Base-by-base conservation (phyloP, 2,888 invertebrate genomes). In the Hirtodrosophila duncani region DNA sequence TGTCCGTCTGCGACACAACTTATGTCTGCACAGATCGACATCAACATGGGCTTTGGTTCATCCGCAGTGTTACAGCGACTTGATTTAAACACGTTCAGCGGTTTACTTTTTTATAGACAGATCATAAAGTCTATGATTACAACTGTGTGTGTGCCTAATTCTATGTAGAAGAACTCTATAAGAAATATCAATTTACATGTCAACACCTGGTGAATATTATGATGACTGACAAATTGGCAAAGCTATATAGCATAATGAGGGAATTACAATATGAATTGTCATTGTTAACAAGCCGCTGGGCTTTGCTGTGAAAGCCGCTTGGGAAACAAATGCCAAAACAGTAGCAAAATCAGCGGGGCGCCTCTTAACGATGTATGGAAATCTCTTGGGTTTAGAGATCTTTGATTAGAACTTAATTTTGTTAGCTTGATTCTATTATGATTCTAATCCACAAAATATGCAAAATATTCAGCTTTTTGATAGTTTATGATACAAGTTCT, bases 181-280 rank as follows among this genome's bases (percentile, higher is more conserved):
- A n/a, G n/a, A 65, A 52, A 61, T 68, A 63, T 77, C 63, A 66
- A 80, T 80, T 71, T 71, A 66, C 80, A 71, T 79, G 60, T 75
- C 61, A 57, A 68, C 80, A 79, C 68, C 60, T 63, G 41, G 45
- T 55, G 55, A 59, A 41, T 42, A 21, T 29, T 38, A 29, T 20
- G 62, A 45, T 62, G 69, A 59, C 63, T 57, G 66, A 56, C 69
- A 78, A 63, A 78, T 70, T 60, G 75, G 38, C 63, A 50, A 38
- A 9, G 33, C 7, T 5, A 33, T 20, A 20, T 20, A 20, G 20
- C 4, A 27, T 39, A 39, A 18, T 56, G 57, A 44, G 55, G 65
- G 52, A 45, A 56, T 51, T 52, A 46, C 16, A 43, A 43, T 52
- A 66, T 46, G 38, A 45, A 31, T 17, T 37, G 5, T 16, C 49